phyloP scores from a whole-genome alignment of 2,797 vertebrate species.

The Ceyx erithaca region DNA sequence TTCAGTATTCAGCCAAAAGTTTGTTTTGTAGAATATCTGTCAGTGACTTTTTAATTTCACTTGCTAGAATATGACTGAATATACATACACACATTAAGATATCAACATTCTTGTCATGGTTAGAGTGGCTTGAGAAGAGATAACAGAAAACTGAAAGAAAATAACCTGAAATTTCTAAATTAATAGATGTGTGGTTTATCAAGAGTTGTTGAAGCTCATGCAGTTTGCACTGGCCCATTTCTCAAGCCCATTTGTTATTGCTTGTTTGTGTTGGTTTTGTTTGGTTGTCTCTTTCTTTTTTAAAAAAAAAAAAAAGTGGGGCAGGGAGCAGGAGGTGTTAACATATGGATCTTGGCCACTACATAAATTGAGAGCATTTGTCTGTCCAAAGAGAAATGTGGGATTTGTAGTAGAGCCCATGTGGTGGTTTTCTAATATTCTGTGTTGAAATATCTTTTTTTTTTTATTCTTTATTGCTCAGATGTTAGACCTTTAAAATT shows the following conservation, averaged over 20 bases:
- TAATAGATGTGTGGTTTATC: neutral
- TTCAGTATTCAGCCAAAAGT: neutral
- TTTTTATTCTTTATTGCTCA: neutral
- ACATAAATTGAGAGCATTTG: neutral
- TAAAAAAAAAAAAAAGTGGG: neutral
- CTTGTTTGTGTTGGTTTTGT: no score
- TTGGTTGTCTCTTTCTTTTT: no score
- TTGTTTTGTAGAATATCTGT: neutral
- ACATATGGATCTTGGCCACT: neutral
- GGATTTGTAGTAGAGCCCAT: neutral
- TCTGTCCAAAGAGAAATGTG: neutral
- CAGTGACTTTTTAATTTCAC: neutral
- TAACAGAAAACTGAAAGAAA: neutral
- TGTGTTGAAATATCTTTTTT: neutral
- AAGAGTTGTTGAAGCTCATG: neutral
- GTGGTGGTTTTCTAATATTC: neutral
- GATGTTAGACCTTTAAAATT: neutral
- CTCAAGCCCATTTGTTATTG: no score
- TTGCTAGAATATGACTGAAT: neutral
- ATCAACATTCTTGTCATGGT: neutral
- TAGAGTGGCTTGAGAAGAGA: neutral
- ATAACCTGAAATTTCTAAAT: neutral
- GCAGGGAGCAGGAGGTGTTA: neutral
- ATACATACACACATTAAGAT: neutral
- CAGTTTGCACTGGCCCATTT: no score